Evolutionary conservation across 2,888 invertebrate genomes (phyloP), one percentile per base, ranked within the genome.

Genomic region (Euplexia lucipara): DNA sequence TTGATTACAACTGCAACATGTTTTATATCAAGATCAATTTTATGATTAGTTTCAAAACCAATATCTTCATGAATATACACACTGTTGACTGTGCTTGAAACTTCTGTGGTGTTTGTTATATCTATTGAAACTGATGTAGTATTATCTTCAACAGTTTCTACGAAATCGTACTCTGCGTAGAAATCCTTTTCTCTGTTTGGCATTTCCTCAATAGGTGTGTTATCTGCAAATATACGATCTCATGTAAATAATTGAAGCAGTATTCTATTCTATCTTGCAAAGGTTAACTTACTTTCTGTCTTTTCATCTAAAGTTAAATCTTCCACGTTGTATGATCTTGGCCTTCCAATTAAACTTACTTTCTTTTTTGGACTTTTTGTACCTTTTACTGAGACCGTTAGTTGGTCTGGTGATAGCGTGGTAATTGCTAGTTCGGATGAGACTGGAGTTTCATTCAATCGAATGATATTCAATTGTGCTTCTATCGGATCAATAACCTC

Each of bases 301-400:
- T 70, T 79, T 44, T 81, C 77, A 5, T 81, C 78, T 44, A 61
- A 61, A 65, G 81, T 86, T 47, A 93, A 68, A 12, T 94, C 92
- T 68, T 91, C 90, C 41, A 93, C 79, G 39, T 90, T 86, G 51
- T 93, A 93, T 5, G 91, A 70, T 79, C 90, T 92, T 4, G 90
- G 92, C 74, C 94, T 86, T 60, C 93, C 94, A 53, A 94, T 77
- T 2, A 87, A 66, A 60, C 70, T 83, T 8, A 79, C 42, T 78
- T 81, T 91, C 44, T 79, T 85, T 60, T 82, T 87, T 9, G 44
- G 22, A 22, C 7, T 12, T 72, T 64, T 80, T 9, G 20, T 37
- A 20, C n/a, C 5, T 37, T 62, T 63, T 16, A 26, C n/a, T n/a
- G 35, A 41, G 39, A 45, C 49, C 3, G 16, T 42, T 37, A 49